Evolutionary conservation across 2,888 invertebrate species (phyloP).

Genomic region (Melieria omissa): DNA sequence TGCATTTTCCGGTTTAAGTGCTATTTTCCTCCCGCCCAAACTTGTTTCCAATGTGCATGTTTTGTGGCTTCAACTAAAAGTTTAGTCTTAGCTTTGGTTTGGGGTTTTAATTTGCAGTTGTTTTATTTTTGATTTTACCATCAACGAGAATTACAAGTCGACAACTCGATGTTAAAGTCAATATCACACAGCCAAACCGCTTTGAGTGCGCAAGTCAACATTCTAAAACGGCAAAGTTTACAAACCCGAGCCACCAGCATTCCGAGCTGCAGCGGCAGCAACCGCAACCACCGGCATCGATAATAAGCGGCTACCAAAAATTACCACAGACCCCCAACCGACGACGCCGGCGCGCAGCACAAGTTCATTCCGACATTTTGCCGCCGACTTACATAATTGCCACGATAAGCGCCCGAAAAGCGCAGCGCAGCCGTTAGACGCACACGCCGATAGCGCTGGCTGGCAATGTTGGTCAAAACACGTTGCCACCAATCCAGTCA

Average conservation of each 20-base stretch:
- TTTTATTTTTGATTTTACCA: conserved; percentile 2
- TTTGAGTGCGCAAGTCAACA: conserved; percentile 19
- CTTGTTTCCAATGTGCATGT: no score
- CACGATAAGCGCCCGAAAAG: no score
- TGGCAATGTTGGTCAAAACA: no score
- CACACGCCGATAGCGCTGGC: no score
- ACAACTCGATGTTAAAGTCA: conserved; percentile 27
- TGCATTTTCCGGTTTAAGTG: conserved; percentile 22
- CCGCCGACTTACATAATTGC: no score
- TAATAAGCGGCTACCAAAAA: conserved; percentile 1
- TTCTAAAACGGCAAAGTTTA: conserved; percentile 20
- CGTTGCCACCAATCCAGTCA: no score
- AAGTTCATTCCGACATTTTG: conserved; percentile 30
- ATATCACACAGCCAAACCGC: conserved; percentile 20
- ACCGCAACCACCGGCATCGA: neutral
- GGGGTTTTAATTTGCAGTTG: neutral
- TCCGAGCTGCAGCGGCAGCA: neutral
- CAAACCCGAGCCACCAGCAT: neutral
- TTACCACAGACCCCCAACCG: neutral
- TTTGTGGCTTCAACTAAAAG: no score
- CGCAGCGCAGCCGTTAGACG: no score
- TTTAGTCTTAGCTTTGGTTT: neutral
- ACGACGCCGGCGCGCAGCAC: conserved; percentile 2
- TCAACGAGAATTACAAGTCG: conserved; percentile 7
- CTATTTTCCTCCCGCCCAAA: conserved; percentile 4